Evolutionary conservation across 1,140 invertebrate species (phyloP).

Genomic region (Panagrolaimus sp.): DNA sequence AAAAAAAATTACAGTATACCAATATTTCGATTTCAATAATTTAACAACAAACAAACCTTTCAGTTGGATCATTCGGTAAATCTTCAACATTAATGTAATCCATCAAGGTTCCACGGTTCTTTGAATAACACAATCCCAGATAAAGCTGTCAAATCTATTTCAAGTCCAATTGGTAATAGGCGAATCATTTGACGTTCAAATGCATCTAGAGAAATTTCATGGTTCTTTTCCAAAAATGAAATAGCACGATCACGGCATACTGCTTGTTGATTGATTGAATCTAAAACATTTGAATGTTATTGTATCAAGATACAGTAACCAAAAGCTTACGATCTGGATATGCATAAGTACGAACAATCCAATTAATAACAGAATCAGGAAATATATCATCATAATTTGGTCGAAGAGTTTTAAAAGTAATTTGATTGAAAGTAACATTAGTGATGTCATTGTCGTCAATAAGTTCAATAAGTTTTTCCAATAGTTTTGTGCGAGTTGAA

Average conservation of each 20-base stretch:
- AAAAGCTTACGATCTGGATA: not conserved
- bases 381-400: not conserved
- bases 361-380: not conserved
- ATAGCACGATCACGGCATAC: not conserved
- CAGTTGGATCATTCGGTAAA: not conserved
- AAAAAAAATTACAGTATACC: not conserved
- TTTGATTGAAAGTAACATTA: not conserved
- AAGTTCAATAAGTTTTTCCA: not conserved
- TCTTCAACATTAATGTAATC: conserved; percentile 5
- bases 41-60: not conserved
- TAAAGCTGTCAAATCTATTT: not conserved
- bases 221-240: not conserved
- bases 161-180: not conserved
- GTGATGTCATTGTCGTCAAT: not conserved
- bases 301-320: not conserved
- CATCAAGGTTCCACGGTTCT: not conserved
- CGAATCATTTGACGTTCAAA: not conserved
- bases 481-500: not conserved
- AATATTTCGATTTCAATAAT: too few relatives aligned
- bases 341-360: not conserved
- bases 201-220: not conserved
- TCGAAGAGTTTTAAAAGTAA: not conserved
- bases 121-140: not conserved
- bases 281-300: not conserved
- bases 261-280: not conserved